Evolutionary conservation across 2,113 vertebrate species (phyloP), one percentile per base, ranked within the genome.

Genomic region (Argyrosomus japonicus): DNA sequence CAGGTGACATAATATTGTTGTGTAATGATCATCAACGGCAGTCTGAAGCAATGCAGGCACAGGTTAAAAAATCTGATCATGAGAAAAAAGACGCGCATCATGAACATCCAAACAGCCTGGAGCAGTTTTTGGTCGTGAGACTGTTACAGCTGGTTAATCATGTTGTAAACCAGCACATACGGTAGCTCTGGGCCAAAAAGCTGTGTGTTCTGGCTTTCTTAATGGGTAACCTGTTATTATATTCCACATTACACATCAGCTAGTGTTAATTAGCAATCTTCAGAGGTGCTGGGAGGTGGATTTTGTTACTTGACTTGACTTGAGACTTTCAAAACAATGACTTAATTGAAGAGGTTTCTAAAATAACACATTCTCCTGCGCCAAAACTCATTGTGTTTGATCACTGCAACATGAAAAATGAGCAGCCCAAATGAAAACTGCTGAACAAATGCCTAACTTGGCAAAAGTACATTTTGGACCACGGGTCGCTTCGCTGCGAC

Each of bases 1-100:
- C 25, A 68, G 32, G 71, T 84, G 86, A 86, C 82, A 77, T 68
- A 69, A 82, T 43, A n/a, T 11, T 54, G 74, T 63, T 79, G 84
- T 64, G 82, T 81, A 67, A 81, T 19, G 70, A 73, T 50, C 29
- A 54, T 58, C 63, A 56, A 29, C 14, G 25, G 29, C 1, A 27
- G 47, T 25, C 18, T 32, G 14, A 17, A 5, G 19, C 14, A n/a
- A 29, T 6, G 57, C 32, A 65, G 68, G 60, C 12, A 5, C 0
- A 0, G 9, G 17, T 6, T 51, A 15, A 11, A 60, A 1, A 63
- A 1, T 19, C 1, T 40, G 3, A 67, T 29, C 7, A 17, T 43
- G 15, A 43, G 9, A 54, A n/a, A 51, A 11, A 54, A 56, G 50
- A 21, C 8, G 1, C 6, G 1, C 36, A 40, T 40, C 7, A 7